Conservation (phyloP, 2,888 invertebrate species). For the Microplitis manilae region DNA sequence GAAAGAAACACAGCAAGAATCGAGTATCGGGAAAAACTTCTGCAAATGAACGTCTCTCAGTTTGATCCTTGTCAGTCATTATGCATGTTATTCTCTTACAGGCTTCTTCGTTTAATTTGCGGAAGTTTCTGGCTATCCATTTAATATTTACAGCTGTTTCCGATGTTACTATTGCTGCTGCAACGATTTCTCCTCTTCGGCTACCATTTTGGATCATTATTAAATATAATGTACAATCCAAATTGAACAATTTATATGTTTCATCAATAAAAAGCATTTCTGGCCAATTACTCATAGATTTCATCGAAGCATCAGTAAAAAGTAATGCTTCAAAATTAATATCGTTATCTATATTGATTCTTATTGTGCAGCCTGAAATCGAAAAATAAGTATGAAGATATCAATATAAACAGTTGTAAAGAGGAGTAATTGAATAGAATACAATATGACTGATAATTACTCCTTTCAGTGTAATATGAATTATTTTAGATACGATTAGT, state of each 20-base stretch:
- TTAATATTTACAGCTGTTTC: constrained; percentile 36
- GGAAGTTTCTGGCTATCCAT: constrained; percentile 34
- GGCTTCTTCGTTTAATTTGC: constrained; percentile 13
- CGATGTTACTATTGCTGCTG: neutral
- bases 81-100: constrained; percentile 37
- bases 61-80: constrained; percentile 45
- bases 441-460: too few relatives aligned
- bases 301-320: neutral
- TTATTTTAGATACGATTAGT: too few relatives aligned
- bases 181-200: constrained; percentile 25
- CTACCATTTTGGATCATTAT: constrained; percentile 30
- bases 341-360: neutral
- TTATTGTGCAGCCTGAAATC: neutral
- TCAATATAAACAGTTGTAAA: too few relatives aligned
- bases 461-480: too few relatives aligned
- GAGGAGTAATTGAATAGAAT: too few relatives aligned
- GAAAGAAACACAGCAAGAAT: constrained; percentile 40
- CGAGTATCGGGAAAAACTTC: constrained; percentile 21
- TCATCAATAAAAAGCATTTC: constrained; percentile 20
- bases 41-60: constrained; percentile 35
- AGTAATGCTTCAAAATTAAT: neutral
- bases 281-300: neutral
- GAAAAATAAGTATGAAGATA: too few relatives aligned
- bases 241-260: constrained; percentile 29
- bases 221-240: constrained; percentile 20